A percentile compares a stretch with the other conserved stretches of the same genome.
Evolutionary conservation across 2,113 vertebrate genomes (phyloP).

Genomic region (Megatriorchis doriae): DNA sequence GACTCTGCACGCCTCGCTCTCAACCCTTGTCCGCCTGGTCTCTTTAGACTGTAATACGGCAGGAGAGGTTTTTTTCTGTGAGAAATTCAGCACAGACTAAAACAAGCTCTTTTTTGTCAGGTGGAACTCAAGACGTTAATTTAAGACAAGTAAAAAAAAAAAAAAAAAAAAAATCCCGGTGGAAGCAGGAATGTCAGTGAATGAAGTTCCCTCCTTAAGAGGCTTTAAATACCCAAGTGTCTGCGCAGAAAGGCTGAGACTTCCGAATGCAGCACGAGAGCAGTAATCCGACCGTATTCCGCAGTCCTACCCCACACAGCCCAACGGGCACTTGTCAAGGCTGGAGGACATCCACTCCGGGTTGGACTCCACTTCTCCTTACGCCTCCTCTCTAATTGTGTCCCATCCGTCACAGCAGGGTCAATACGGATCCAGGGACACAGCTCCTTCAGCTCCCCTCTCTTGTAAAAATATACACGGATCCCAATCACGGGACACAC

Average conservation of each 20-base stretch:
- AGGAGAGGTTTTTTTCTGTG: neutral
- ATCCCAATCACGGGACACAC: neutral
- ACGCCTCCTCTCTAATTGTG: accelerated
- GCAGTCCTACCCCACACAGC: neutral
- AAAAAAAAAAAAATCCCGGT: neutral
- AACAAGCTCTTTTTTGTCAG: neutral
- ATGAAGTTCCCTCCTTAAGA: neutral
- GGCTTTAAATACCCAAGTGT: neutral
- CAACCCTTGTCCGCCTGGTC: neutral
- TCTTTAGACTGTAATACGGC: neutral
- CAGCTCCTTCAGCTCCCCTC: too few relatives aligned
- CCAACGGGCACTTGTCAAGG: neutral
- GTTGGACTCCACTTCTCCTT: neutral
- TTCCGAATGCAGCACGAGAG: neutral
- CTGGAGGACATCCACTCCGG: accelerated
- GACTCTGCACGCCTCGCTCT: neutral
- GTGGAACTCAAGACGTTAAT: neutral
- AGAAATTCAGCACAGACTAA: neutral
- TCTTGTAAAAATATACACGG: neutral
- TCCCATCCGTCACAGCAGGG: neutral
- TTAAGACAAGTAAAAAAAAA: neutral
- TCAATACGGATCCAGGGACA: neutral
- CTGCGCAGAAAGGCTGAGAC: neutral
- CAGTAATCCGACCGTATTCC: accelerated
- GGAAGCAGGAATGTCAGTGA: constrained; percentile 7